Conservation (phyloP, 2,797 vertebrate species). For the Knipowitschia caucasica region DNA sequence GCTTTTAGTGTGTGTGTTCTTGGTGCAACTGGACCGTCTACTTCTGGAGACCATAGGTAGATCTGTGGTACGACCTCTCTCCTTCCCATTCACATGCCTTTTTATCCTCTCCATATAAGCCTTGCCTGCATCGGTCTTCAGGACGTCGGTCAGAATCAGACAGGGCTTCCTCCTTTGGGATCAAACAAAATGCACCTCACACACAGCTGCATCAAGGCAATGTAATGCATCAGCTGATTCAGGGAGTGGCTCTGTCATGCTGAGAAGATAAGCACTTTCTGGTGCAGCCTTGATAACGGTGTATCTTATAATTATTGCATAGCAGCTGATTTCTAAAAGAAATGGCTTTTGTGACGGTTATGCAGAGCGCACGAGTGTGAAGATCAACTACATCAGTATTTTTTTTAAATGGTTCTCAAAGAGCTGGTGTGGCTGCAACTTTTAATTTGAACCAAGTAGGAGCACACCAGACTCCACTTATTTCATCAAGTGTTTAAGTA, state of each 20-base stretch:
- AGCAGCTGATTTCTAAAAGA: neutral
- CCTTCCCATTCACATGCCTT: neutral
- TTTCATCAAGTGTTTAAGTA: too few relatives aligned
- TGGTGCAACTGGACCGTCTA: conserved; percentile 3
- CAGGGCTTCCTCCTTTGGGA: conserved; percentile 54
- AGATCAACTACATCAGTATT: neutral
- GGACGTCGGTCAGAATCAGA: conserved; percentile 65
- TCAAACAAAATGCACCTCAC: conserved; percentile 16
- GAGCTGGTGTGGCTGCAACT: too few relatives aligned
- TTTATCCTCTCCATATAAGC: conserved; percentile 47
- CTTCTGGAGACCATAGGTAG: conserved; percentile 15
- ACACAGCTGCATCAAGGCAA: conserved; percentile 12
- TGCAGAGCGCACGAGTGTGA: conserved; percentile 27
- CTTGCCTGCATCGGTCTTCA: conserved; percentile 64
- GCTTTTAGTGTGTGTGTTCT: conserved; percentile 10
- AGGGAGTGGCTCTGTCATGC: conserved; percentile 26
- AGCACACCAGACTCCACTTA: too few relatives aligned
- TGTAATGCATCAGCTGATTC: conserved; percentile 17
- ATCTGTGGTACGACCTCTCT: conserved; percentile 10
- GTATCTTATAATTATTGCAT: neutral
- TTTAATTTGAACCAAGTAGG: too few relatives aligned
- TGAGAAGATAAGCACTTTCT: conserved; percentile 52
- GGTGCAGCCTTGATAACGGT: conserved; percentile 43
- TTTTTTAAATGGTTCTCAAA: too few relatives aligned
- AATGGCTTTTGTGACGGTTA: conserved; percentile 41